phyloP scores from a whole-genome alignment of 2,113 vertebrate genomes.

The Chitala chitala region DNA sequence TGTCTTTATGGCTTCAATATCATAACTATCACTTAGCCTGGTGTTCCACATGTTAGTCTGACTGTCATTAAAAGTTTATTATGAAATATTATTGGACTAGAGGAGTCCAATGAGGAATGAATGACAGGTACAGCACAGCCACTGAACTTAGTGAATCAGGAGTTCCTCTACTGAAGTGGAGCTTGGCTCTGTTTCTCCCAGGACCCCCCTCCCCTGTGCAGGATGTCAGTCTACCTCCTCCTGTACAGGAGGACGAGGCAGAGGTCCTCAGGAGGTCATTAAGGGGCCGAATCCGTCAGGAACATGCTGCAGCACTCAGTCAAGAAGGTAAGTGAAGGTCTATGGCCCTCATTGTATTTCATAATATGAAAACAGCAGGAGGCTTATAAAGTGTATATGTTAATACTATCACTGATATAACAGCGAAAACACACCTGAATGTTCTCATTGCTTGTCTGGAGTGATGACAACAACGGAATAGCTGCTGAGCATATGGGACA shows the following conservation, averaged over 20 bases:
- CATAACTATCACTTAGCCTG: neutral
- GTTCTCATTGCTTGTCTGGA: too few relatives aligned
- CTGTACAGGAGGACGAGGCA: conserved; percentile 47
- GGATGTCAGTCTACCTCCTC: conserved; percentile 24
- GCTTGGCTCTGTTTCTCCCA: conserved; percentile 40
- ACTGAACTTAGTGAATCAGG: neutral
- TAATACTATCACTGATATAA: too few relatives aligned
- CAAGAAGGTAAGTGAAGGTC: conserved; percentile 71
- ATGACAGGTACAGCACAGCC: neutral
- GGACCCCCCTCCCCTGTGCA: conserved; percentile 36
- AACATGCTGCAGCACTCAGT: conserved; percentile 66
- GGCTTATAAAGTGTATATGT: too few relatives aligned
- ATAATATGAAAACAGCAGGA: too few relatives aligned
- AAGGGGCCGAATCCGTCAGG: conserved; percentile 62
- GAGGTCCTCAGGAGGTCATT: conserved; percentile 47
- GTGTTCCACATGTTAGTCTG: neutral
- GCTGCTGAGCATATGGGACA: too few relatives aligned
- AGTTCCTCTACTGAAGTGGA: neutral
- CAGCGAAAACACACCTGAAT: too few relatives aligned
- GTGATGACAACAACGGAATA: too few relatives aligned
- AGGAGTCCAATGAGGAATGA: neutral
- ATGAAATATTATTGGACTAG: neutral
- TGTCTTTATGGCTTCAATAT: too few relatives aligned
- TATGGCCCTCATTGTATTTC: too few relatives aligned
- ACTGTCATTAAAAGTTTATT: neutral